Percentiles rank a stretch among this genome's conserved stretches.
These are phyloP conservation scores for Shinisaurus crocodilurus DNA, from an alignment of 2,113 vertebrate species.

Conservation along the genomic window DNA sequence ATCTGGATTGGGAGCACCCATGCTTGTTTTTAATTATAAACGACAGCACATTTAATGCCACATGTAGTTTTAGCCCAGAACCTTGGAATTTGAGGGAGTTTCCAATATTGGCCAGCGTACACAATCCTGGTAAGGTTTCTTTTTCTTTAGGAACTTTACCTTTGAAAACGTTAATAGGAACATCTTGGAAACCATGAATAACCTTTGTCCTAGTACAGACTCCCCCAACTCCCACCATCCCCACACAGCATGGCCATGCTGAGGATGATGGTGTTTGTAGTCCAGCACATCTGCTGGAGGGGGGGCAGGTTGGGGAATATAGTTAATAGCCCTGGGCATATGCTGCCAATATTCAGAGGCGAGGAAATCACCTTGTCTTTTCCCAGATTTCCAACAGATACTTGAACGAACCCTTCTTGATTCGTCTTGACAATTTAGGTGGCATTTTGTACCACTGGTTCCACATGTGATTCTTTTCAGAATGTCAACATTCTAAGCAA, in stretches of 20 bases:
- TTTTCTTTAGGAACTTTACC: not conserved
- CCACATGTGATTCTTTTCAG: not conserved
- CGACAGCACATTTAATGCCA: not conserved
- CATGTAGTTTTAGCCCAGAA: not conserved
- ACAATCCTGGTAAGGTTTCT: not conserved
- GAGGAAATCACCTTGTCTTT: not conserved
- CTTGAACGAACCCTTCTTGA: not conserved
- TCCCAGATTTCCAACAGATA: not conserved
- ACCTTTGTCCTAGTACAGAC: not conserved
- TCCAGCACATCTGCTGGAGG: too few species aligned
- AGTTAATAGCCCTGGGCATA: too few species aligned
- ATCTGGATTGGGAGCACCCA: not conserved
- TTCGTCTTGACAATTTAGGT: not conserved
- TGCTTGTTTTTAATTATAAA: not conserved
- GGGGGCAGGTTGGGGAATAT: too few species aligned
- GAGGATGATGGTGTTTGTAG: too few species aligned
- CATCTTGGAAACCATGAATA: not conserved
- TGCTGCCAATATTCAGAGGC: too few species aligned
- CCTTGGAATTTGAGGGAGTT: not conserved
- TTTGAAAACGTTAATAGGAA: not conserved
- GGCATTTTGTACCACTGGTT: not conserved
- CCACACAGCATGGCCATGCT: too few species aligned
- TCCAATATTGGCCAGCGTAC: not conserved
- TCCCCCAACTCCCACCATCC: too few species aligned
- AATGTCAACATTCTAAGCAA: not conserved